Percentiles rank a stretch among this genome's conserved stretches.
phyloP scores from a whole-genome alignment of 2,113 vertebrate species.

The Epinephelus moara region DNA sequence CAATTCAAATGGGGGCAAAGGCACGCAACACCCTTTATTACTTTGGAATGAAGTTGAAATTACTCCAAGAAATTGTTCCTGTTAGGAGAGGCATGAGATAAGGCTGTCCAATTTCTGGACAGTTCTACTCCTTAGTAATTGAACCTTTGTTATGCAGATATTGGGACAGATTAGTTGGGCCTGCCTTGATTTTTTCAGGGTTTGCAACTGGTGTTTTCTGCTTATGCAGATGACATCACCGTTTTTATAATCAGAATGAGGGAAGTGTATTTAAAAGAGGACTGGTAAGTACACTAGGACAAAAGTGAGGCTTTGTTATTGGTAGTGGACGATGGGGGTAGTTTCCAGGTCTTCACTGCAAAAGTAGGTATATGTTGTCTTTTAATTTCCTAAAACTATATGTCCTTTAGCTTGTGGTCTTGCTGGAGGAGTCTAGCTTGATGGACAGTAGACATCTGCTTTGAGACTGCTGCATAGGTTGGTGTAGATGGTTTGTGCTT shows the following conservation, averaged over 20 bases:
- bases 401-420: neutral
- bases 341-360: neutral
- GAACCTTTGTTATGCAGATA: neutral
- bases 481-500: constrained; percentile 17
- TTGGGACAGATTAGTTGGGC: neutral
- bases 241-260: neutral
- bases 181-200: neutral
- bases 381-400: neutral
- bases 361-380: neutral
- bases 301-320: neutral
- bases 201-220: neutral
- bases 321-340: neutral
- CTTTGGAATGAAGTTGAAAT: neutral
- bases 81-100: neutral
- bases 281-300: neutral
- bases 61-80: neutral
- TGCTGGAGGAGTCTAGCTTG: neutral
- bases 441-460: constrained; percentile 1
- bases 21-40: neutral
- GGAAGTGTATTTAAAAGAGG: neutral
- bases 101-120: neutral
- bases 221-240: neutral
- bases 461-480: constrained; percentile 19
- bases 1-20: neutral
- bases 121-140: neutral